These are phyloP conservation scores for Elysia chlorotica DNA, from an alignment of 1,140 invertebrate species.

Conservation along the genomic window DNA sequence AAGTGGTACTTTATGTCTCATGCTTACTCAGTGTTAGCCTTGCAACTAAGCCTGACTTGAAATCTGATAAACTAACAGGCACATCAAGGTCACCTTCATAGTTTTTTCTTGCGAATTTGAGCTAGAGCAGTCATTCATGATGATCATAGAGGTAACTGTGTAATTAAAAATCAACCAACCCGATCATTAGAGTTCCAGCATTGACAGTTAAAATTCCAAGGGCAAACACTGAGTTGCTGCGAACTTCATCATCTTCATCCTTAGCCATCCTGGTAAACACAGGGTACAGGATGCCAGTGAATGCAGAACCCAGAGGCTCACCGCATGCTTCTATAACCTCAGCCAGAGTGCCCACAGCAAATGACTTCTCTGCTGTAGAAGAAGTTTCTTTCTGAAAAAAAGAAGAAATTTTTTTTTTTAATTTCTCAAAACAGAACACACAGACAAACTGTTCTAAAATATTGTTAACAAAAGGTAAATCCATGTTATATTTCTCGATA, in stretches of 20 bases:
- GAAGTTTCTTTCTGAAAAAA: conserved; percentile 67
- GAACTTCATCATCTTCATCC: conserved; percentile 73
- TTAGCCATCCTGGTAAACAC: conserved; percentile 68
- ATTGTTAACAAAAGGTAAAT: no score
- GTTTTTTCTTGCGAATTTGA: no score
- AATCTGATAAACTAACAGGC: no score
- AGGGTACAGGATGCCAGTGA: conserved; percentile 69
- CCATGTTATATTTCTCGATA: no score
- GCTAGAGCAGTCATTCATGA: no score
- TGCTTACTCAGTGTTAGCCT: no score
- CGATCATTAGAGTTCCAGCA: conserved; percentile 68
- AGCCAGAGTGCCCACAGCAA: conserved; percentile 75
- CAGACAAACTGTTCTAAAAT: not conserved
- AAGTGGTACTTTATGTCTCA: no score
- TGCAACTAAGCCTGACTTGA: no score
- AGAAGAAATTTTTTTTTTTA: not conserved
- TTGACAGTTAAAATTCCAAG: conserved; percentile 74
- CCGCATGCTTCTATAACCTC: conserved; percentile 73
- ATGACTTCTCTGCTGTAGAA: conserved; percentile 71
- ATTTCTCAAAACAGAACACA: not conserved
- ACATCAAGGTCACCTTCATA: no score
- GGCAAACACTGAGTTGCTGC: conserved; percentile 79
- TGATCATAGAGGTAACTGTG: no score
- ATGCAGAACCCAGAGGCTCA: conserved; percentile 62
- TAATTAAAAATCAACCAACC: conserved; percentile 66